Evolutionary conservation across 2,797 vertebrate genomes (phyloP), one percentile per base, ranked within the genome.

Genomic region (Perodicticus potto): DNA sequence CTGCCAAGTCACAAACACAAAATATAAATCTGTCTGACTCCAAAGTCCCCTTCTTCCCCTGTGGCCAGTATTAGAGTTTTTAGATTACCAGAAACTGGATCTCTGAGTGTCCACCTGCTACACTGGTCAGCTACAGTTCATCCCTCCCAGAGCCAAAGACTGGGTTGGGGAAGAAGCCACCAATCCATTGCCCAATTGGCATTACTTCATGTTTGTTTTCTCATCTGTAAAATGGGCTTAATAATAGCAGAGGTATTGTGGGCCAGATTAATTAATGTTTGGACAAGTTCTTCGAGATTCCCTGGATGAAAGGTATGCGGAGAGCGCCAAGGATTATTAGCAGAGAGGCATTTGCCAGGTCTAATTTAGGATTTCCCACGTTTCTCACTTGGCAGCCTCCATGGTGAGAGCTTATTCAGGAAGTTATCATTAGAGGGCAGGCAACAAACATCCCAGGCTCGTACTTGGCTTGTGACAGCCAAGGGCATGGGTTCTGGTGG

Each of bases 221-320:
- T 89, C 76, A 32, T 97, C 96, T 97, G 95, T 97, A 93, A 97
- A 96, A 86, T 95, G 96, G 97, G 87, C 13, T 95, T 92, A 83
- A 86, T 97, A 94, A 96, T 81, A 88, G 94, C 85, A 86, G 86
- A 83, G 84, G 59, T 91, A 93, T 72, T 65, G 73, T 86, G 53
- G 93, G 87, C 77, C 57, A 27, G 89, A 96, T 90, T 91, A 94
- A 96, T 97, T 88, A 96, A 65, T 0, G 40, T 96, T 97, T 96
- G 95, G 89, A 86, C 19, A 29, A 83, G 97, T 92, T 95, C 90
- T 97, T 93, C 93, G 94, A 93, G 94, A 93, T 83, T 73, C 87
- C 63, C 29, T 57, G 87, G 97, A 96, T 97, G 94, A 96, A 95
- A 97, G 96, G 87, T 61, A 78, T 17, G 2, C 86, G 69, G 63